phyloP scores from a whole-genome alignment of 2,888 invertebrate genomes.

The Melieria crassipennis region DNA sequence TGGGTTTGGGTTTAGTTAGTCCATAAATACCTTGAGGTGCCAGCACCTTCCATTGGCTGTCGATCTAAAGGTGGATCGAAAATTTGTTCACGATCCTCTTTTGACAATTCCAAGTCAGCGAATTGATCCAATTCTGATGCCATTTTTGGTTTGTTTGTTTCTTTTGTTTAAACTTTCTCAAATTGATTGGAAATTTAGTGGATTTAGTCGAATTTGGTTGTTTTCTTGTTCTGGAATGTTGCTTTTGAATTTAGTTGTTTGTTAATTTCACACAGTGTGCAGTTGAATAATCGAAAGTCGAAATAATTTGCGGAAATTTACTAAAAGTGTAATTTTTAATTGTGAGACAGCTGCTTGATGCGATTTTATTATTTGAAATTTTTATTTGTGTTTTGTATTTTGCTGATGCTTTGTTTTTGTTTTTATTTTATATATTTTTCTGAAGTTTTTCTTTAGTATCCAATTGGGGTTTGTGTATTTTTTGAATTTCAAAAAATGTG shows the following conservation, averaged over 20 bases:
- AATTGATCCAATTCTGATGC: slow-evolving; percentile 71
- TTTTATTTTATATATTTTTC: slow-evolving; percentile 23
- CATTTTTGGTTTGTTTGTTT: slow-evolving; percentile 52
- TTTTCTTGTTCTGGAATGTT: slow-evolving; percentile 6
- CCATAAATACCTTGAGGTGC: slow-evolving; percentile 64
- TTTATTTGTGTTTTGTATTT: slow-evolving; percentile 22
- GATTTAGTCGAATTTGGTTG: slow-evolving; percentile 11
- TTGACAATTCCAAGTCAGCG: slow-evolving; percentile 75
- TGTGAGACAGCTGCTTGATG: background rate
- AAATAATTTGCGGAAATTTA: background rate
- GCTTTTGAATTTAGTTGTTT: slow-evolving; percentile 16
- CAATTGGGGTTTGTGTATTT: slow-evolving; percentile 37
- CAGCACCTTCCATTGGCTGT: slow-evolving; percentile 66
- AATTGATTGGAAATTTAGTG: slow-evolving; percentile 14
- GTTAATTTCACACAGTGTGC: background rate
- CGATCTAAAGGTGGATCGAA: slow-evolving; percentile 71
- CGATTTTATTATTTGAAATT: slow-evolving; percentile 17
- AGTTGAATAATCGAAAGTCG: background rate
- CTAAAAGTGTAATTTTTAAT: background rate
- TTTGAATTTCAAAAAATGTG: slow-evolving; percentile 40
- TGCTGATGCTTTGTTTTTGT: slow-evolving; percentile 22
- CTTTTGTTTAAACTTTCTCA: slow-evolving; percentile 18
- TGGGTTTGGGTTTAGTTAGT: background rate
- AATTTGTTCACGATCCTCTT: slow-evolving; percentile 79
- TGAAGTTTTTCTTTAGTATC: slow-evolving; percentile 14